phyloP scores from a whole-genome alignment of 2,797 vertebrate species.

The Cyprinella venusta region DNA sequence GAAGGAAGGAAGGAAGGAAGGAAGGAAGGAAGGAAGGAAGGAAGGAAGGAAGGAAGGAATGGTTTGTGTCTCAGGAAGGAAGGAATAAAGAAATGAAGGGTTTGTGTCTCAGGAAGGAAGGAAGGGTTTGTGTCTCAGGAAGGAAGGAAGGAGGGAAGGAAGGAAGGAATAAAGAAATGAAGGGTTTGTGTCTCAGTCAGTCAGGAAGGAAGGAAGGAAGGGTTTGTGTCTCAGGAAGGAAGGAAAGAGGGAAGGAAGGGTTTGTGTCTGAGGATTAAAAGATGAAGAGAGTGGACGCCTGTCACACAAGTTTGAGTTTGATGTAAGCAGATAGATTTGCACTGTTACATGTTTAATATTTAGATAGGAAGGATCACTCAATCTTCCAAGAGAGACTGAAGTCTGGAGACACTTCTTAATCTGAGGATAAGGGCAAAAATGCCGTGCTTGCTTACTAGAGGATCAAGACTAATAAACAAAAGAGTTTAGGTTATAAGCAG shows the following conservation, averaged over 20 bases:
- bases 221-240: no score
- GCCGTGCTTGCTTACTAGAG: neutral
- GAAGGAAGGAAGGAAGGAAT: no score
- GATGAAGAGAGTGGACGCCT: neutral
- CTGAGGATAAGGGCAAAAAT: neutral
- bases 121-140: no score
- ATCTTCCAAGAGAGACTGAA: neutral
- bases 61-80: no score
- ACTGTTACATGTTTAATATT: neutral
- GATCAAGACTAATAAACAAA: conserved; percentile 1
- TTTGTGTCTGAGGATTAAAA: neutral
- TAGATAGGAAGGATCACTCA: neutral
- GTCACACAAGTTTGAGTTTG: neutral
- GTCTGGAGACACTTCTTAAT: neutral
- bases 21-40: no score
- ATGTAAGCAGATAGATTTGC: conserved; percentile 11
- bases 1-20: no score
- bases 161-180: no score
- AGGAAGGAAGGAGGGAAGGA: no score
- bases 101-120: no score
- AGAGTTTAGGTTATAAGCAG: neutral
- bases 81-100: no score
- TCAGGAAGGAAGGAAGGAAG: no score
- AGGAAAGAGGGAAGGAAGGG: neutral
- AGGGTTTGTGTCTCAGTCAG: no score